phyloP scores from a whole-genome alignment of 2,113 vertebrate species.

The Hippotragus niger region DNA sequence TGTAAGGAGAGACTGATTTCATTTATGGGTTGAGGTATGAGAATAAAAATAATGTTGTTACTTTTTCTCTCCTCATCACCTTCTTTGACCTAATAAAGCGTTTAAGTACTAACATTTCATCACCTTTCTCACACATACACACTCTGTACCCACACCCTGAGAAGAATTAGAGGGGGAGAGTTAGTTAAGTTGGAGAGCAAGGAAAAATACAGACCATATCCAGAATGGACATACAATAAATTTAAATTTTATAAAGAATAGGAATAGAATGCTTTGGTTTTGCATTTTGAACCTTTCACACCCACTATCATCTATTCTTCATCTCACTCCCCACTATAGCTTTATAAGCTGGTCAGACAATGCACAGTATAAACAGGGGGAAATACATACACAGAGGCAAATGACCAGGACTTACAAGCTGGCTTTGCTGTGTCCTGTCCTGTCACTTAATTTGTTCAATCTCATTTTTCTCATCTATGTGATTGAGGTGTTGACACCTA shows the following conservation, averaged over 20 bases:
- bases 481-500: neutral
- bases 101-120: neutral
- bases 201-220: neutral
- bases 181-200: neutral
- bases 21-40: neutral
- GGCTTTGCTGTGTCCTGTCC: neutral
- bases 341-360: neutral
- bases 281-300: neutral
- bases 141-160: neutral
- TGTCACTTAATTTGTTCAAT: neutral
- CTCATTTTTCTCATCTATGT: neutral
- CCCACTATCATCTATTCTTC: neutral
- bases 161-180: neutral
- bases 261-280: neutral
- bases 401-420: neutral
- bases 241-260: neutral
- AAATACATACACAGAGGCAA: neutral
- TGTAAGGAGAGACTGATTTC: neutral
- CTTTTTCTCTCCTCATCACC: neutral
- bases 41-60: neutral
- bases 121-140: neutral
- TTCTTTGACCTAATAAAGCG: neutral
- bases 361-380: rapidly evolving
- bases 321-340: neutral
- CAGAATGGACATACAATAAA: neutral